A percentile compares a stretch with the other conserved stretches of the same genome.
Conservation (phyloP, 2,797 vertebrate genomes). For the Tiaroga cobitis region DNA sequence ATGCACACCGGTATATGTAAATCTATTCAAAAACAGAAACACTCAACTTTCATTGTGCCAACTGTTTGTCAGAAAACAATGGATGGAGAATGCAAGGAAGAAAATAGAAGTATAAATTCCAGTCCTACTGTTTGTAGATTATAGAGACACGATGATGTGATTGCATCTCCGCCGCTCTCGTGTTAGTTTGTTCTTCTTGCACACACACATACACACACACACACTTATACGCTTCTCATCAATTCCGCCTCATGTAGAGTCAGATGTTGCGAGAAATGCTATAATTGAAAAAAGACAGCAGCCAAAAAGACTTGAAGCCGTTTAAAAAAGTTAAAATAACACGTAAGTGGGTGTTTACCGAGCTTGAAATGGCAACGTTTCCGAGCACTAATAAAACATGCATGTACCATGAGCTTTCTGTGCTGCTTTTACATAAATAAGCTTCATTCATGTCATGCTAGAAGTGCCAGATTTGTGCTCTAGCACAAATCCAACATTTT, state of each 20-base stretch:
- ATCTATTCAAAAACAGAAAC: not conserved
- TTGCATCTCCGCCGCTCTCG: not conserved
- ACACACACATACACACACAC: conserved; percentile 8
- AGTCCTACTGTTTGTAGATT: conserved; percentile 26
- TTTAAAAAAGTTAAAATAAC: conserved; percentile 17
- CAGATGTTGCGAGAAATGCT: conserved; percentile 45
- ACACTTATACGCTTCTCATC: conserved; percentile 20
- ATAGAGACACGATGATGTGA: conserved; percentile 14
- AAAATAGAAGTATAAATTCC: conserved; percentile 5
- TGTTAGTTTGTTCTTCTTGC: conserved; percentile 14
- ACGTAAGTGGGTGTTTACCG: conserved; percentile 43
- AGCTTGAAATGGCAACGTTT: conserved; percentile 30
- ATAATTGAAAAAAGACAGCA: conserved; percentile 34
- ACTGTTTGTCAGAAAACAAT: conserved; percentile 2
- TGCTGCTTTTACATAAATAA: not conserved
- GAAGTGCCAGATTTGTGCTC: not conserved
- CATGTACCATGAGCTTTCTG: not conserved
- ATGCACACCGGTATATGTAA: not conserved
- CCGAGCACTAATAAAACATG: conserved; percentile 32
- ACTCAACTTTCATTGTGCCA: conserved; percentile 9
- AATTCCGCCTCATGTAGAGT: conserved; percentile 45
- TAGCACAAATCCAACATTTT: not conserved
- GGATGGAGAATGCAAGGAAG: not conserved
- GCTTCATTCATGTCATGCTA: not conserved
- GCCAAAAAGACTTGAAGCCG: not conserved